These are phyloP conservation scores for Cynopterus sphinx DNA, from an alignment of 2,797 vertebrate genomes.

Conservation along the genomic window DNA sequence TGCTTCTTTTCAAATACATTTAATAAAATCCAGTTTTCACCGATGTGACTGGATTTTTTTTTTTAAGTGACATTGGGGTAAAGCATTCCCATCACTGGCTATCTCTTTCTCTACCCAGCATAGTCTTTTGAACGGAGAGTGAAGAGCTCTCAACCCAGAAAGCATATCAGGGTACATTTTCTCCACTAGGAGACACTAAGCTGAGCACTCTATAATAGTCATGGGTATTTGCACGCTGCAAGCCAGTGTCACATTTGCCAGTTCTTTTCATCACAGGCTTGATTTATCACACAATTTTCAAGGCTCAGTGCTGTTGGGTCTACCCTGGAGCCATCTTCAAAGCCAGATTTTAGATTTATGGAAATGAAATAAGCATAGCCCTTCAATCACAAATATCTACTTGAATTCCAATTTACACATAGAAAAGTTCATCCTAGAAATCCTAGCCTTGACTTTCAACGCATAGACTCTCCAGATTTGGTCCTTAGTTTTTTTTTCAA, in stretches of 20 bases:
- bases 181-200: not conserved
- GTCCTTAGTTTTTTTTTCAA: not conserved
- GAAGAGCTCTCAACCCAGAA: not conserved
- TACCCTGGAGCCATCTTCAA: constrained; percentile 34
- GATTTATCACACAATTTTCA: constrained; percentile 47
- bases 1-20: not conserved
- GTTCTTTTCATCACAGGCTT: constrained; percentile 38
- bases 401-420: constrained; percentile 26
- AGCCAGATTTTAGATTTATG: constrained; percentile 35
- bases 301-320: constrained; percentile 20
- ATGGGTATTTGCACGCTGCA: not conserved
- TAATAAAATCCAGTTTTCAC: not conserved
- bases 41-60: not conserved
- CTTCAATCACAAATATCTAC: constrained; percentile 39
- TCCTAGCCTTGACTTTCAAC: constrained; percentile 26
- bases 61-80: not conserved
- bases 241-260: not conserved
- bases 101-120: not conserved
- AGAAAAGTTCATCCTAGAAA: constrained; percentile 35
- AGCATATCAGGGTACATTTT: not conserved
- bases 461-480: not conserved
- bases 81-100: not conserved
- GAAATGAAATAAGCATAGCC: constrained; percentile 39
- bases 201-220: not conserved
- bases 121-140: not conserved